These are phyloP conservation scores for Psix sp. DNA, from an alignment of 1,140 invertebrate genomes.

Conservation along the genomic window DNA sequence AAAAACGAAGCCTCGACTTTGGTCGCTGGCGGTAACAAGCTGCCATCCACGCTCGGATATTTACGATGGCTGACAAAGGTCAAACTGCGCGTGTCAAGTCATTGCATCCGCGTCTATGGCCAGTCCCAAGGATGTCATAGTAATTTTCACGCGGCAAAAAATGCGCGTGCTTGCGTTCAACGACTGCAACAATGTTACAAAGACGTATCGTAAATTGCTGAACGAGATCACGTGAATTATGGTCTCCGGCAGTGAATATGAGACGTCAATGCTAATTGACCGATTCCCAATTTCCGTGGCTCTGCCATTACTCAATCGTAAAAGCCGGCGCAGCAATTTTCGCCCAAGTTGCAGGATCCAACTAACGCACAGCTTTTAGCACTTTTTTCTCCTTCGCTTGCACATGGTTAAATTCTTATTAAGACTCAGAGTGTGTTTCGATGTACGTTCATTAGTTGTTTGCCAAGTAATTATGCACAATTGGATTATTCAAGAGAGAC, in stretches of 20 bases:
- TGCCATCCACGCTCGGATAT: conserved; percentile 73
- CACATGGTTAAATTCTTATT: conserved; percentile 75
- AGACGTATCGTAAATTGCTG: conserved; percentile 16
- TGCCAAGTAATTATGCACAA: conserved; percentile 37
- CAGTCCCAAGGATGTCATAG: conserved; percentile 28
- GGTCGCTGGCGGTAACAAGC: conserved; percentile 75
- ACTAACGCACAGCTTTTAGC: no score
- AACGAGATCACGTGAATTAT: conserved; percentile 26
- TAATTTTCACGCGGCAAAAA: conserved; percentile 37
- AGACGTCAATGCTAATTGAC: conserved; percentile 21
- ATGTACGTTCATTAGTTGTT: conserved; percentile 62
- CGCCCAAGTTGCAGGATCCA: no score
- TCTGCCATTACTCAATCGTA: conserved; percentile 12
- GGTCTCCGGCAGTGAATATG: no score
- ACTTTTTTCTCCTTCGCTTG: no score
- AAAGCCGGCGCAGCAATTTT: conserved; percentile 3
- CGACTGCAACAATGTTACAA: conserved; percentile 22
- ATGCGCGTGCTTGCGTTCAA: conserved; percentile 3
- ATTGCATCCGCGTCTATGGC: conserved; percentile 20
- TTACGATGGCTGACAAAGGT: conserved; percentile 72
- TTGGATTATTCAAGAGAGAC: conserved; percentile 2
- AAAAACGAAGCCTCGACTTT: no score
- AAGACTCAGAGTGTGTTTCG: conserved; percentile 73
- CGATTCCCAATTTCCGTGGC: conserved; percentile 4
- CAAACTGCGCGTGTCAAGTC: conserved; percentile 60